Base-by-base conservation (phyloP, 2,888 invertebrate genomes). In the Liodrosophila aerea region DNA sequence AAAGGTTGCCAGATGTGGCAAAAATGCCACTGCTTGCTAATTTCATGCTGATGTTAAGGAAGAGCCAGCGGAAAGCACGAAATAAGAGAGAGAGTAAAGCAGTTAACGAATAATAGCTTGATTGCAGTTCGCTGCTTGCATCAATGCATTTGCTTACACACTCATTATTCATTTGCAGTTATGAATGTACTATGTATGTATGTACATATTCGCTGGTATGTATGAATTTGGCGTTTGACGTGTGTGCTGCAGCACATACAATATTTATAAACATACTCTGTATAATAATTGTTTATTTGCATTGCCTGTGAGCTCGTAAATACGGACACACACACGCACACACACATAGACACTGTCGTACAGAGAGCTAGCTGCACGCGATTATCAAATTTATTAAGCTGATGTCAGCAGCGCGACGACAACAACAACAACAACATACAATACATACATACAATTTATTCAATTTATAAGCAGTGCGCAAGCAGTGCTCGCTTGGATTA, bases 301-400 rank as follows among this genome's bases (percentile, higher is more conserved):
- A 12, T 27, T 27, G 43, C 15, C 27, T 43, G 43, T 4, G 13
- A 33, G 13, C 43, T 34, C 34, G 18, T 31, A 31, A 22, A 30
- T 33, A 33, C 33, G 8, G 1, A 31, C n/a, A 37, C 30, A 11
- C 15, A 30, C 22, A 54, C 30, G 29, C 13, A 45, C 18, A 30
- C 44, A 11, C 37, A 16, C 45, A 45, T 9, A 33, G 13, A 29
- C 3, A 18, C 30, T 18, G 22, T 49, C 22, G 13, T 15, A 31
- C 36, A 29, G 11, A 13, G 7, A n/a, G 2, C 5, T 7, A 37
- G 27, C 29, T 63, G 54, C 76, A 81, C 73, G 70, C 74, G 74
- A 73, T 73, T 84, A 73, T 73, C 59, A 73, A 76, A 81, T 81
- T 69, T 66, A 73, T 76, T 69, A 58, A n/a, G 60, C 70, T 81